Evolutionary conservation across 2,113 vertebrate genomes (phyloP).

Genomic region (Aix galericulata): DNA sequence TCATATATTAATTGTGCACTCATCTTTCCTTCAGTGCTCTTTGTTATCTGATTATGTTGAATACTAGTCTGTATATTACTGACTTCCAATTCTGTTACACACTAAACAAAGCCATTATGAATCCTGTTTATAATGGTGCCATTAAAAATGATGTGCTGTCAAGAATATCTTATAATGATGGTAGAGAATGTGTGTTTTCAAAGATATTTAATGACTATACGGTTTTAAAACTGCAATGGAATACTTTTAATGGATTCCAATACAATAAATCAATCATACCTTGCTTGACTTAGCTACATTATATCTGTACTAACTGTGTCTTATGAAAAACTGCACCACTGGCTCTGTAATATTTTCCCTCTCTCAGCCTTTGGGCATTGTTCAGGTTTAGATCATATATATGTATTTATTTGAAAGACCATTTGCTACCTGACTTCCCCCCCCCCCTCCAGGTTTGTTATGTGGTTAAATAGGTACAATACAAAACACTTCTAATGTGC

Average conservation of each 20-base stretch:
- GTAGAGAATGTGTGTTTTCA: constrained; percentile 62
- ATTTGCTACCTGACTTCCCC: neutral
- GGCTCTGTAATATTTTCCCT: neutral
- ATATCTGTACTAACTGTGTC: constrained; percentile 41
- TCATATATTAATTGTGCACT: constrained; percentile 63
- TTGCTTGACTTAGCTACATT: constrained; percentile 45
- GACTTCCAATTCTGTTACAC: constrained; percentile 42
- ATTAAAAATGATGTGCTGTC: constrained; percentile 79
- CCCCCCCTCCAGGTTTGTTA: neutral
- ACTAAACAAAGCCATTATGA: constrained; percentile 62
- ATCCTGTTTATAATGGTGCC: constrained; percentile 70
- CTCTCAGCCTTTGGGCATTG: neutral
- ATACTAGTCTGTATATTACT: neutral
- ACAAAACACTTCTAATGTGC: neutral
- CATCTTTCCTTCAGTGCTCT: constrained; percentile 6
- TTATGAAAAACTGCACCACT: constrained; percentile 21
- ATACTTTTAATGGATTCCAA: constrained; percentile 71
- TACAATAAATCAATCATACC: constrained; percentile 72
- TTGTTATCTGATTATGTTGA: constrained; percentile 40
- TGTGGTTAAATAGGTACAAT: neutral
- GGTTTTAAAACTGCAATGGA: constrained; percentile 64
- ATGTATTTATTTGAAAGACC: neutral
- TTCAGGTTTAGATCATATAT: neutral
- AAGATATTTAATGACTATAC: constrained; percentile 74
- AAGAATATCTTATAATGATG: constrained; percentile 68